Evolutionary conservation across 2,888 invertebrate species (phyloP).

Genomic region (Liopterus haemorrhoidalis): DNA sequence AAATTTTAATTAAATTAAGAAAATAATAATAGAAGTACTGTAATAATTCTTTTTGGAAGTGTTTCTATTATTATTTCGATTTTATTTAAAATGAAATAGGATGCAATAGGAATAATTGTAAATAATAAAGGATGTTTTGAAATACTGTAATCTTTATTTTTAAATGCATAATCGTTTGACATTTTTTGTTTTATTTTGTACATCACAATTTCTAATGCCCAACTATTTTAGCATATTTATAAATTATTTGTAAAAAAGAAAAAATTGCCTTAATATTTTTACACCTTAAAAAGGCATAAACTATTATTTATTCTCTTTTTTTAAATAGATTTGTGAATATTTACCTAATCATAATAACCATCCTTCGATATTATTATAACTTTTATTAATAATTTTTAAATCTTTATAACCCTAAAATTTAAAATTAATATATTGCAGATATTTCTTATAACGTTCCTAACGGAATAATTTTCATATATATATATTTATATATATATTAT

Average conservation of each 20-base stretch:
- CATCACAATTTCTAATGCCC: conserved; percentile 23
- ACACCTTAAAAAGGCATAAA: conserved; percentile 23
- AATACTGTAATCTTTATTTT: conserved; percentile 12
- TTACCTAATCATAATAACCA: too few relatives aligned
- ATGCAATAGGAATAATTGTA: conserved; percentile 27
- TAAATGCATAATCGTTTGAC: conserved; percentile 24
- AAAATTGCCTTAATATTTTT: conserved; percentile 15
- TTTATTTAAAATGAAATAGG: conserved; percentile 23
- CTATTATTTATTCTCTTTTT: conserved; percentile 23
- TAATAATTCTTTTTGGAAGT: conserved; percentile 10
- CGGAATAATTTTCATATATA: too few relatives aligned
- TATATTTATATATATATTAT: too few relatives aligned
- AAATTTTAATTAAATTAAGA: conserved; percentile 20
- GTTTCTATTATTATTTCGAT: conserved; percentile 13
- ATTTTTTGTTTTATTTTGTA: conserved; percentile 22
- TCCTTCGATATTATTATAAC: too few relatives aligned
- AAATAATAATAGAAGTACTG: conserved; percentile 8
- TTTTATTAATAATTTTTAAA: too few relatives aligned
- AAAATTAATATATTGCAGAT: too few relatives aligned
- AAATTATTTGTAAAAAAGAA: conserved; percentile 19
- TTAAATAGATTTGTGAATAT: too few relatives aligned
- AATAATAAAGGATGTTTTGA: conserved; percentile 15
- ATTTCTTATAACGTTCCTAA: too few relatives aligned
- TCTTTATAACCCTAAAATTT: too few relatives aligned
- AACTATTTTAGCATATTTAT: conserved; percentile 22